phyloP scores from a whole-genome alignment of 2,113 vertebrate genomes.

The cat (Felis catus) region F.catus_Fca126_mat1.0 CM031423.1:92120501-92121000 shows the following conservation, averaged over 20 bases:
- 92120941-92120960: no score
- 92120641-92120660: not conserved
- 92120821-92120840: not conserved
- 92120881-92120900: not conserved
- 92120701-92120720: not conserved
- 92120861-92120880: not conserved
- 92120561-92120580: no score
- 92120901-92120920: not conserved
- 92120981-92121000: not conserved
- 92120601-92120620: no score
- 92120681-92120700: not conserved
- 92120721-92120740: not conserved
- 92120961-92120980: no score
- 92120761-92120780: not conserved
- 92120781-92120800: not conserved
- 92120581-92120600: no score
- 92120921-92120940: no score
- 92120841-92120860: not conserved
- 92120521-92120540: not conserved
- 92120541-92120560: not conserved
- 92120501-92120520: not conserved
- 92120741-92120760: not conserved
- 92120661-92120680: not conserved
- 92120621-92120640: not conserved
- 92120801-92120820: not conserved